Evolutionary conservation across 2,888 invertebrate genomes (phyloP), one percentile per base, ranked within the genome.

Genomic region (Ceratothoa steindachneri): DNA sequence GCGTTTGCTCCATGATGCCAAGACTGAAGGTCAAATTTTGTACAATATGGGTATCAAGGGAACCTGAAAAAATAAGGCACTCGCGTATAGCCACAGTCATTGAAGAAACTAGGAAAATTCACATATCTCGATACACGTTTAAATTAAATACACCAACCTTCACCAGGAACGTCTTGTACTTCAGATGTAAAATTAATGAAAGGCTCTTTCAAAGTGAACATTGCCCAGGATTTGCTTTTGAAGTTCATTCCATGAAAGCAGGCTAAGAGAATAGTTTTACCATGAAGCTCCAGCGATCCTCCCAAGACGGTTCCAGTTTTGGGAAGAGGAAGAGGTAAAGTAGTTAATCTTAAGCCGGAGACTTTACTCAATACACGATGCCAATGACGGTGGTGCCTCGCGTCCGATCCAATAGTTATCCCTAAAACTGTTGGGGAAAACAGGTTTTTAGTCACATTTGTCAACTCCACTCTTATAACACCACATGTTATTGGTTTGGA

Each of bases 191-290:
- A 96, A 82, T 92, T 93, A 81, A 96, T 94, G 82, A 91, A 92
- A 0, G 96, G 96, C 82, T 97, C 94, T 83, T 92, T 91, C 80
- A 97, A 87, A 81, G 94, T 95, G 85, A 97, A 97, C 80, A 97
- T 85, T 4, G 96, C 97, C 97, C 97, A 97, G 0, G 93, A 93
- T 85, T 96, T 96, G 72, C 95, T 90, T 82, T 95, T 94, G 85
- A 97, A 95, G 85, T 97, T 97, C 83, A 95, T 93, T 41, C 97
- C 97, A 85, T 97, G 96, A 88, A 97, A 97, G 85, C 97, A 97
- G 2, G 96, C 97, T 80, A 97, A 86, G 4, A 96, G 95, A 74
- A 97, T 92, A 85, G 97, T 94, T 77, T 91, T 91, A 52, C 87
- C 86, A 76, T 83, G 82, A 71, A 87, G 83, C 67, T 83, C 84